A percentile compares a stretch with the other conserved stretches of the same genome.
phyloP scores from a whole-genome alignment of 1,140 invertebrate genomes.

The Plodia interpunctella region DNA sequence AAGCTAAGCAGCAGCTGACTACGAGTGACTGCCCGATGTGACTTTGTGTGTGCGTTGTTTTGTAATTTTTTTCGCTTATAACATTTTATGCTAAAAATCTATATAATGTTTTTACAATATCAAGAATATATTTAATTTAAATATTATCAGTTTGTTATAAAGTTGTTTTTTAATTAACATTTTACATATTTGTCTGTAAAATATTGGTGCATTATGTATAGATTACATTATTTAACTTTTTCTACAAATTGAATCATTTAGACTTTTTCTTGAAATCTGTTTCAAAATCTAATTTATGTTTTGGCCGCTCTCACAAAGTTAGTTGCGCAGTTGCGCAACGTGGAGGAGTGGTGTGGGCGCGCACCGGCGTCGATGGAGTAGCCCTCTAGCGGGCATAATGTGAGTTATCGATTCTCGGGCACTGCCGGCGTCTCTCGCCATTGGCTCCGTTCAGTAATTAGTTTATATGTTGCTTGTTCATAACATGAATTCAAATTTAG shows the following conservation, averaged over 20 bases:
- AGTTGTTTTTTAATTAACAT: too few species aligned
- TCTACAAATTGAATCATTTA: conserved; percentile 4
- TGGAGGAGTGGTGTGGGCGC: conserved; percentile 71
- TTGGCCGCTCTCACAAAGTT: conserved; percentile 55
- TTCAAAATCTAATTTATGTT: conserved; percentile 6
- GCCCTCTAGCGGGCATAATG: conserved; percentile 75
- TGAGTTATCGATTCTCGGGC: conserved; percentile 76
- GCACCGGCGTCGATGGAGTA: conserved; percentile 58
- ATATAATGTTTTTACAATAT: too few species aligned
- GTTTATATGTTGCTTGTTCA: conserved; percentile 70
- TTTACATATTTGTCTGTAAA: too few species aligned
- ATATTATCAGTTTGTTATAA: too few species aligned
- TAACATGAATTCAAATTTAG: conserved; percentile 76
- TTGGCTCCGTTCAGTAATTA: conserved; percentile 70
- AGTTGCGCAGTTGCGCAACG: conserved; percentile 54
- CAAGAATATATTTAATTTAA: too few species aligned
- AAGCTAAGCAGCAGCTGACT: conserved; percentile 78
- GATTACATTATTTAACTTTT: not conserved
- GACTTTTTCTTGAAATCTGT: conserved; percentile 1
- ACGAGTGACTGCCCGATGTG: conserved; percentile 48
- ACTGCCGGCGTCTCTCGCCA: conserved; percentile 51
- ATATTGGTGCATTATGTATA: too few species aligned
- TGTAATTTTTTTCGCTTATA: not conserved
- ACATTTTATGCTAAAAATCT: not conserved
- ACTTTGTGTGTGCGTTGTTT: conserved; percentile 52